Evolutionary conservation across 2,888 invertebrate species (phyloP).

Genomic region (Alloscopus bannaensis): DNA sequence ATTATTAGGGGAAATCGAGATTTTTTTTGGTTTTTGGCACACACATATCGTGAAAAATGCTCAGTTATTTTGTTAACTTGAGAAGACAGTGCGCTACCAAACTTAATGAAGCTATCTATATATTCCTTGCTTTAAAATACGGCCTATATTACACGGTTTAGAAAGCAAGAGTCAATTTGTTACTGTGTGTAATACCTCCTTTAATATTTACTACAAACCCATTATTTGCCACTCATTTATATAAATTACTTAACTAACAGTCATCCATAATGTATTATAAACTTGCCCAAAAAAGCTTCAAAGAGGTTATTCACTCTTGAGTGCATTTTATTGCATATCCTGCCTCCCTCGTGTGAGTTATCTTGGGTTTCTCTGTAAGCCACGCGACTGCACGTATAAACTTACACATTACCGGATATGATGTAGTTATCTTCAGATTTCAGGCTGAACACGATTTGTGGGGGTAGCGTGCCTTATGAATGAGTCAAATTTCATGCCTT

Average conservation of each 20-base stretch:
- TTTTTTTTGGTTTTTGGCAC: conserved; percentile 15
- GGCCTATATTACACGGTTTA: too few species aligned
- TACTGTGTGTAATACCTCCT: too few species aligned
- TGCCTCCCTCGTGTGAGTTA: neutral
- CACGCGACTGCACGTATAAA: neutral
- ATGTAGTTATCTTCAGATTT: neutral
- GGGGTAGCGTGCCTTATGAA: neutral
- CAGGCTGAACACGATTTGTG: neutral
- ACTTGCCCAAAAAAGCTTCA: neutral
- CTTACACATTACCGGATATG: conserved; percentile 15
- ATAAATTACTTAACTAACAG: too few species aligned
- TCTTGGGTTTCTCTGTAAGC: neutral
- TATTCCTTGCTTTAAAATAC: too few species aligned
- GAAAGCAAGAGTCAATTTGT: too few species aligned
- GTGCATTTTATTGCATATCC: conserved; percentile 27
- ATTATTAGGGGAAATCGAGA: conserved; percentile 8
- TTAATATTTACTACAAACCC: too few species aligned
- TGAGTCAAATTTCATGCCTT: neutral
- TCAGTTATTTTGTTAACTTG: too few species aligned
- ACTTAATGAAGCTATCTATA: too few species aligned
- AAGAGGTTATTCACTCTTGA: conserved; percentile 40
- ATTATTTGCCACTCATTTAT: too few species aligned
- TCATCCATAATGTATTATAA: too few species aligned
- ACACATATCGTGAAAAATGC: too few species aligned
- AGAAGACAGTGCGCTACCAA: too few species aligned